These are phyloP conservation scores for Muscicapa adusta DNA, from an alignment of 2,113 vertebrate genomes.

Conservation along the genomic window DNA sequence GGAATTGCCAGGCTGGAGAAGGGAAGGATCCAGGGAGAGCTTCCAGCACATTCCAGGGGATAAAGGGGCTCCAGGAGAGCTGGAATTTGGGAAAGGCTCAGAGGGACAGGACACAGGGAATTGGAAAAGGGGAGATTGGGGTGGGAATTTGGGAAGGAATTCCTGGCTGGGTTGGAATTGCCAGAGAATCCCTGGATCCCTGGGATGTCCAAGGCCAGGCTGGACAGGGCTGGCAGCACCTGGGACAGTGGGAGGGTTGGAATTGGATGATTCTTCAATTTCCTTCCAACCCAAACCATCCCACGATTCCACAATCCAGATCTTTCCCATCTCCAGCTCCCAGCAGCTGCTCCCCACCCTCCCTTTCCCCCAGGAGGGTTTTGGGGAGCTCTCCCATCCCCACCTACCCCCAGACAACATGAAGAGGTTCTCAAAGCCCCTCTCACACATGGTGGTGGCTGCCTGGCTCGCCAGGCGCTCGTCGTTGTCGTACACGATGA, in stretches of 20 bases:
- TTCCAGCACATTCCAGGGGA: not conserved
- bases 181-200: not conserved
- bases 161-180: not conserved
- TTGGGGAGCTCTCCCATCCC: not conserved
- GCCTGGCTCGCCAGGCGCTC: slow-evolving; percentile 90
- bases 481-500: slow-evolving; percentile 93
- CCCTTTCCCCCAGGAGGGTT: accelerated
- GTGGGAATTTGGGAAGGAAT: not conserved
- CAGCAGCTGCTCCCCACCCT: not conserved
- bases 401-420: slow-evolving; percentile 91
- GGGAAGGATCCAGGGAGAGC: not conserved
- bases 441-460: slow-evolving; percentile 89
- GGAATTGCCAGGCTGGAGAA: not conserved
- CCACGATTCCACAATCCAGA: accelerated
- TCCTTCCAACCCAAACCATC: not conserved
- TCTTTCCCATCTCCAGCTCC: not conserved
- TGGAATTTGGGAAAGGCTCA: not conserved
- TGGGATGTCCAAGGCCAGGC: not conserved
- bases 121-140: not conserved
- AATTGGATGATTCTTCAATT: too few relatives aligned
- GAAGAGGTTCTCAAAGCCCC: slow-evolving; percentile 94
- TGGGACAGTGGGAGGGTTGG: accelerated
- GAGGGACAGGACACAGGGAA: not conserved
- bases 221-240: not conserved
- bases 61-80: not conserved